Percentiles rank a stretch among this genome's conserved stretches.
These are phyloP conservation scores for Tragopan temminckii DNA, from an alignment of 2,797 vertebrate species.

Conservation along the genomic window DNA sequence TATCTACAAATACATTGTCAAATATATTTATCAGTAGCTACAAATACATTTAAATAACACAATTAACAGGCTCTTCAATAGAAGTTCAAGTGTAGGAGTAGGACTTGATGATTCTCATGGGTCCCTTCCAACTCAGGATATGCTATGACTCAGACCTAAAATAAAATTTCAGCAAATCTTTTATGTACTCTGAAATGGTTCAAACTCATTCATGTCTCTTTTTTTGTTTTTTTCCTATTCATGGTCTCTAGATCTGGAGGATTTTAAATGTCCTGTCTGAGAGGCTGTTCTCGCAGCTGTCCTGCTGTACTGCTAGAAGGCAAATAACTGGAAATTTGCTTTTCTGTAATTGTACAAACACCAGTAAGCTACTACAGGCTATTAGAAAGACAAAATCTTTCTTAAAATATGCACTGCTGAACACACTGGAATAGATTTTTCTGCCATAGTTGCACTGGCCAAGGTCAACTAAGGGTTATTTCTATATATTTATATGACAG, in stretches of 20 bases:
- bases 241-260: neutral
- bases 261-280: neutral
- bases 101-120: no score
- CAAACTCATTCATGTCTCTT: neutral
- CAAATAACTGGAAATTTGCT: neutral
- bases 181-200: neutral
- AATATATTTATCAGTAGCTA: no score
- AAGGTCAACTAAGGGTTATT: neutral
- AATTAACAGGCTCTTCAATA: no score
- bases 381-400: neutral
- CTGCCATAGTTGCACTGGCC: neutral
- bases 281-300: neutral
- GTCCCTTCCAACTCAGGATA: no score
- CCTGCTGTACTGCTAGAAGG: neutral
- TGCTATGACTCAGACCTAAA: neutral
- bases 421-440: neutral
- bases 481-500: neutral
- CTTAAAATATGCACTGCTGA: neutral
- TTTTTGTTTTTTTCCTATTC: neutral
- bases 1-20: no score
- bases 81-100: no score
- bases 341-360: neutral
- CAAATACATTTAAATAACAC: no score
- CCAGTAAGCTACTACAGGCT: neutral
- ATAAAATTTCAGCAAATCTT: neutral